Evolutionary conservation across 2,888 invertebrate species (phyloP), one percentile per base, ranked within the genome.

Genomic region (Salpingus planirostris): DNA sequence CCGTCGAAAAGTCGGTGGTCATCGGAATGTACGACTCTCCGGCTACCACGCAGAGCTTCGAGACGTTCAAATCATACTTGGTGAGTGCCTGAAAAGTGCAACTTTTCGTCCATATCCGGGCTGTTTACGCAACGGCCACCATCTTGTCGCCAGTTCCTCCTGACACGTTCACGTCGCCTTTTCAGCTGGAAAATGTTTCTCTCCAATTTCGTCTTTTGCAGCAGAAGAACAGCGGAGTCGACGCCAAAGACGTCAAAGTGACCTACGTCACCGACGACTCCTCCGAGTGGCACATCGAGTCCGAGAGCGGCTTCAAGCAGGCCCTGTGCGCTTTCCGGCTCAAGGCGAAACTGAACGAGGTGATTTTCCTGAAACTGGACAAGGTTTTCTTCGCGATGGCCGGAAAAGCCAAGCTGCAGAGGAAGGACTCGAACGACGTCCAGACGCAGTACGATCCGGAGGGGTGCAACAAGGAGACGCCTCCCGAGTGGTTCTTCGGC

Each of bases 11-110:
- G n/a, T 55, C 55, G 2, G 60, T 58, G 38, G 57, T 63, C 38
- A 61, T 67, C 22, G 65, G 65, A 31, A 60, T 67, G 49, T 62
- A 62, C 41, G 67, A 67, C 46, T 59, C 63, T 21, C 62, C 64
- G 2, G 55, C 63, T 18, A 60, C 63, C 8, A 64, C 65, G 24
- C 42, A 64, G 26, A 61, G 61, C 49, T 66, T 63, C 59, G 57
- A 59, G 35, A 57, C 55, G 27, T 67, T 67, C 39, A 66, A 66
- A 49, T 61, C 64, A 2, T 67, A 67, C 45, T 48, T 67, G 58
- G 67, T 67, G 54, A 55, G 53, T 46, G n/a, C n/a, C n/a, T 21
- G 15, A 29, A 14, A 22, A 24, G 26, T 33, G 13, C 27, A 5
- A 30, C 21, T 24, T 29, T 30, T 15, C 29, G 28, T 31, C 14